Conservation (phyloP, 2,888 invertebrate species). For the Allygus modestus region DNA sequence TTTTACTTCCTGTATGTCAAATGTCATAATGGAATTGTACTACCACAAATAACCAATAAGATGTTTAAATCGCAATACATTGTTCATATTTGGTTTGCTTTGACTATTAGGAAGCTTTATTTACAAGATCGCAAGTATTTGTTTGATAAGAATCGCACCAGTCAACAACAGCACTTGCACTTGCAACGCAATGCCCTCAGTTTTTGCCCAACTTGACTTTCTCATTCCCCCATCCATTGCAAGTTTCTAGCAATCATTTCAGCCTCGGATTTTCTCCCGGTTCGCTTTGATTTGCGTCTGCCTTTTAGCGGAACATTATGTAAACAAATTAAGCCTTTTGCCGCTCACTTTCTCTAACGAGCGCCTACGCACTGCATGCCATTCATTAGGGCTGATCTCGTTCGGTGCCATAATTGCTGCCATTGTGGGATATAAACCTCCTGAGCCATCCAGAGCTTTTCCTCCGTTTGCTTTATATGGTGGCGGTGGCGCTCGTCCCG, state of each 20-base stretch:
- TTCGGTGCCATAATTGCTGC: background rate
- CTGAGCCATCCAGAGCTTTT: background rate
- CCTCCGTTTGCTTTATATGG: slow-evolving; percentile 17
- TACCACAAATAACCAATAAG: too few species aligned
- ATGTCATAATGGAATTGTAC: too few species aligned
- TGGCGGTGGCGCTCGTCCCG: background rate
- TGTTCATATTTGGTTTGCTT: too few species aligned
- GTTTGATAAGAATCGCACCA: too few species aligned
- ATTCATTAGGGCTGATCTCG: background rate
- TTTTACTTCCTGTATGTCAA: too few species aligned
- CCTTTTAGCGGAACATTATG: slow-evolving; percentile 49
- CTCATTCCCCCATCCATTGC: background rate
- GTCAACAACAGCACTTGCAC: too few species aligned
- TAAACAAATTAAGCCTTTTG: slow-evolving; percentile 35
- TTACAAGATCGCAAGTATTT: too few species aligned
- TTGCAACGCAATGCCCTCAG: too few species aligned
- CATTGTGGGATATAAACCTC: background rate
- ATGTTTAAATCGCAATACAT: too few species aligned
- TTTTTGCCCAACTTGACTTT: background rate
- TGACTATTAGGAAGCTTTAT: too few species aligned
- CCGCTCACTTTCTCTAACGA: slow-evolving; percentile 26
- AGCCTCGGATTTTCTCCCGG: slow-evolving; percentile 3
- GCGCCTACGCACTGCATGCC: background rate
- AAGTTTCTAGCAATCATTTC: slow-evolving; percentile 16
- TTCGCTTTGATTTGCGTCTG: background rate